Evolutionary conservation across 2,888 invertebrate species (phyloP), one percentile per base, ranked within the genome.

Genomic region (Cerastis rubricosa): DNA sequence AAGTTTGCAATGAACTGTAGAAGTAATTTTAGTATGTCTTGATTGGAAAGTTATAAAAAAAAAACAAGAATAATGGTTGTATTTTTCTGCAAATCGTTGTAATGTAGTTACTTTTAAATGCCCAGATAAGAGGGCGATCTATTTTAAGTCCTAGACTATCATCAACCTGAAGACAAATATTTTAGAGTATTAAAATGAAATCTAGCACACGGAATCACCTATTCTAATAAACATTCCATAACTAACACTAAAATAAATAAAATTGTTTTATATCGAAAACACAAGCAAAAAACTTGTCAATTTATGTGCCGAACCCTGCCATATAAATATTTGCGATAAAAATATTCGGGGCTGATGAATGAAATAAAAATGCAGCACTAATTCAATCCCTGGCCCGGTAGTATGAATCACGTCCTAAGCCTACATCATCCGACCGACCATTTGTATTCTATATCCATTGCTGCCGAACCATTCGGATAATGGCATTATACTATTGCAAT

Each of bases 361-460:
- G 57, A 74, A 77, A 86, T 73, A 85, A 86, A 86, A 70, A 79
- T 79, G 75, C 75, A 79, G 61, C 61, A 76, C 63, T 83, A 86
- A 81, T 81, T 81, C 74, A 86, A 84, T 78, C 65, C 61, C 70
- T n/a, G 59, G 29, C 35, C 61, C 25, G 73, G 74, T 67, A 59
- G 78, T 73, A 83, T 84, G 86, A 87, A 78, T 85, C 81, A 85
- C 76, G 72, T 67, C 12, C 80, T 85, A 87, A 87, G 80, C 80
- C 78, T 77, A 67, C 66, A 85, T 84, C 81, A 81, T 81, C 71
- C 81, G 65, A 17, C 40, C 66, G 54, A 72, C 76, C 77, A 88
- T 87, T 87, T 84, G 82, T 88, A 87, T 87, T 87, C 84, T 81
- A 84, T 72, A 84, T 82, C 71, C 78, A 82, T 77, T 88, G 81